Conservation (phyloP, 2,797 vertebrate species). For the Lepidocolaptes lacrymiger region DNA sequence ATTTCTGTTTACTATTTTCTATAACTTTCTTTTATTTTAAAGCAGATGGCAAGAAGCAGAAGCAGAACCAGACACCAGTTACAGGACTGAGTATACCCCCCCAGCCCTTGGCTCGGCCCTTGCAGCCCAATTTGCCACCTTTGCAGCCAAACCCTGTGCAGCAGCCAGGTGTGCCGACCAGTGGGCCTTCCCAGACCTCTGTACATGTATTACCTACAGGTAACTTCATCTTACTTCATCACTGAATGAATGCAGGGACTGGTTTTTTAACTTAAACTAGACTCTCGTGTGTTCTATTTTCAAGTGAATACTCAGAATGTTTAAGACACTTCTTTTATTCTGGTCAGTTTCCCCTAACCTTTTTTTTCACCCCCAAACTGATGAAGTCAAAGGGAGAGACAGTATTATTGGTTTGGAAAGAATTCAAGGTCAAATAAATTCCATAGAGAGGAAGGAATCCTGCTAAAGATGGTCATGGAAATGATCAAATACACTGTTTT, state of each 20-base stretch:
- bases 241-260: neutral
- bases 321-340: neutral
- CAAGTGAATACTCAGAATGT: neutral
- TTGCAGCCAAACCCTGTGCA: constrained; percentile 69
- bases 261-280: neutral
- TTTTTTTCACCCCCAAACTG: neutral
- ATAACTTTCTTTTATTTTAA: neutral
- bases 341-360: neutral
- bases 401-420: neutral
- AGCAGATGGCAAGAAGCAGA: constrained; percentile 76
- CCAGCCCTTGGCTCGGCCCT: constrained; percentile 69
- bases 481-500: neutral
- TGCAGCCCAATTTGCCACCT: constrained; percentile 66
- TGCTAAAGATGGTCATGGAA: neutral
- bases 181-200: constrained; percentile 77
- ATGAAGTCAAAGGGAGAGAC: neutral
- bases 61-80: constrained; percentile 67
- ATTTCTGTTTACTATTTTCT: neutral
- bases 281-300: neutral
- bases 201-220: constrained; percentile 81
- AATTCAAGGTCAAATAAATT: neutral
- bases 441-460: neutral
- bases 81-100: constrained; percentile 46
- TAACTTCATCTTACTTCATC: constrained; percentile 4
- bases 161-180: constrained; percentile 74